Percentiles rank a stretch among this genome's conserved stretches.
These are phyloP conservation scores for Leptoteleia sp. DNA, from an alignment of 1,140 invertebrate species.

Conservation along the genomic window DNA sequence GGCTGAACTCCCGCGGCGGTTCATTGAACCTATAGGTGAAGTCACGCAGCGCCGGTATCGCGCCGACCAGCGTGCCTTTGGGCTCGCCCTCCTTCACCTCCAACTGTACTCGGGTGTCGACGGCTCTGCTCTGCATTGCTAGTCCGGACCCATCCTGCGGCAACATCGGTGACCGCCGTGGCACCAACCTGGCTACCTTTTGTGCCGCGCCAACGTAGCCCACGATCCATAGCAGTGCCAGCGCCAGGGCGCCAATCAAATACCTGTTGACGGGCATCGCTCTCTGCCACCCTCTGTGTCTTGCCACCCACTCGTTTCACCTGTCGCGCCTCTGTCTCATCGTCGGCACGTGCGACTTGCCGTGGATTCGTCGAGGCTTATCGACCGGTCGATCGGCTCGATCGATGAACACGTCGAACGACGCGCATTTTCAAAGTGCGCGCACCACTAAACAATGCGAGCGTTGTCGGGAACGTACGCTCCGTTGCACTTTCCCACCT, in stretches of 20 bases:
- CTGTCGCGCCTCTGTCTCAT: conserved; percentile 77
- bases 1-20: conserved; percentile 89
- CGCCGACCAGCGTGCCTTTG: conserved; percentile 89
- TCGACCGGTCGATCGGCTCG: no score
- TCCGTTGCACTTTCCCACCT: no score
- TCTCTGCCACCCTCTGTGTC: conserved; percentile 30
- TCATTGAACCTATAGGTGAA: conserved; percentile 96
- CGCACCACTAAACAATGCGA: no score
- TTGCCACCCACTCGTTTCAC: conserved; percentile 66
- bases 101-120: conserved; percentile 91
- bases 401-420: no score
- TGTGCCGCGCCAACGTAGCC: conserved; percentile 51
- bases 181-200: conserved; percentile 77
- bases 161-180: conserved; percentile 76
- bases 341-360: conserved; percentile 21
- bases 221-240: conserved; percentile 71
- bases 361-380: no score
- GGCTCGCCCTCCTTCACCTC: conserved; percentile 92
- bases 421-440: no score
- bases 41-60: conserved; percentile 91
- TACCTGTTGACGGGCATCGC: conserved; percentile 72
- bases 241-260: conserved; percentile 72
- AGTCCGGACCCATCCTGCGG: conserved; percentile 73
- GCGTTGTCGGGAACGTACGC: no score
- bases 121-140: conserved; percentile 92